Base-by-base conservation (phyloP, 92 coral and sea anemone genomes). In the Parazoanthus swiftii region DNA sequence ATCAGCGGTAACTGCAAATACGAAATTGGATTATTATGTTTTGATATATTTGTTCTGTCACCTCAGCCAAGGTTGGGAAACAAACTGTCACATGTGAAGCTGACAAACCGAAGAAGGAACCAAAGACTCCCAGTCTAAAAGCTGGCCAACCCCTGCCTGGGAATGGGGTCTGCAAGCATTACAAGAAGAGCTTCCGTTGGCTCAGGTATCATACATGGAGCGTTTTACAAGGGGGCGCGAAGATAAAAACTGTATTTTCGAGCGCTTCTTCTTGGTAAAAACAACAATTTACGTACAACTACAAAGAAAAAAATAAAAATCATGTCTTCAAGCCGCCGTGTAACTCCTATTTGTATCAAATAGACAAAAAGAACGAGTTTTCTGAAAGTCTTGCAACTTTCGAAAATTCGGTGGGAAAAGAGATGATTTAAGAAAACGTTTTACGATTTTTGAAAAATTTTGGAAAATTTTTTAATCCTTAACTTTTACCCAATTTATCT, bases 131-230 rank as follows among this genome's bases (percentile, higher is more conserved):
- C 7, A 91, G 90, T 15, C 77, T 96, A 36, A 93, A 88, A 79
- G 90, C 85, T 76, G 98, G 98, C 46, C 93, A 93, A 85, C 96
- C 98, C 10, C 91, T 96, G 42, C 98, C 98, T 36, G 96, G 86
- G 14, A 93, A 92, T 44, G 98, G 98, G 20, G 89, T 96, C 33
- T 96, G 98, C 80, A 96, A 94, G 85, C 98, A 96, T 73, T 96
- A 93, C 93, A 96, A 96, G 89, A 96, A 94, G 89, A 96, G 98
- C 74, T 95, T 71, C 66, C 91, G 98, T 43, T 96, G 98, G 98
- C 93, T 94, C 73, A 93, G 98, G 98, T 94, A 38, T 74, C 58
- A 70, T 70, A 8, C 46, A 56, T 8, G 18, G 36, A 39, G 42
- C 42, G 42, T 39, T 6, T 46, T 46, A 46, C 51, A 46, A 0